Conservation (phyloP, 1,140 invertebrate species). For the Metopolophium dirhodum region DNA sequence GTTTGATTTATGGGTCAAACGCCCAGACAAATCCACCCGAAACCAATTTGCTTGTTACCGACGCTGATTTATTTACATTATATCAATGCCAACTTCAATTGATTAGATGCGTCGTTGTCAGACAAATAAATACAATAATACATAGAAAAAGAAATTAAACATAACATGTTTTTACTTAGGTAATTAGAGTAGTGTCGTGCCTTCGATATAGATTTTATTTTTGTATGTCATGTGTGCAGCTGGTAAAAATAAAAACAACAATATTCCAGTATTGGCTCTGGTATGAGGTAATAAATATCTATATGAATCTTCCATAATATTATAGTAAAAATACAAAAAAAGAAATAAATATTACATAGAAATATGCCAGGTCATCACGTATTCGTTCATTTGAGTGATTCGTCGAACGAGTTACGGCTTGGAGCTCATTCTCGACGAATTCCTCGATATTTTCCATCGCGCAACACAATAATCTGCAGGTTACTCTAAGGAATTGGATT, state of each 20-base stretch:
- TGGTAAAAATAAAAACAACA: neutral
- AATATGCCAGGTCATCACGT: neutral
- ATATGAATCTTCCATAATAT: neutral
- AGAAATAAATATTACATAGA: neutral
- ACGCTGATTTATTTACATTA: conserved; percentile 57
- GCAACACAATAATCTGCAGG: neutral
- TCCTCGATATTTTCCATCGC: neutral
- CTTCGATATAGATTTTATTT: neutral
- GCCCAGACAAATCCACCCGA: conserved; percentile 16
- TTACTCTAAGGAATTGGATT: neutral
- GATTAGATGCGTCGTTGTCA: neutral
- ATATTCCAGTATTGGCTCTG: neutral
- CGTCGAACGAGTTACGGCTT: neutral
- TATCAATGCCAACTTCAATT: conserved; percentile 11
- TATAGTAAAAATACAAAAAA: neutral
- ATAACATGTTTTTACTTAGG: neutral
- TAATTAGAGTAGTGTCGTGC: neutral
- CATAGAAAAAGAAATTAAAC: neutral
- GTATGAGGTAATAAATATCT: neutral
- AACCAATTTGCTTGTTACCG: conserved; percentile 45
- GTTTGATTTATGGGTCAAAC: conserved; percentile 27
- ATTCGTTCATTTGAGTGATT: neutral
- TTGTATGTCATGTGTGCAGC: neutral
- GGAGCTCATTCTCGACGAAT: neutral
- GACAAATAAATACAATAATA: neutral